Base-by-base conservation (phyloP, 2,888 invertebrate species). In the Rambutsinella grinnellia region DNA sequence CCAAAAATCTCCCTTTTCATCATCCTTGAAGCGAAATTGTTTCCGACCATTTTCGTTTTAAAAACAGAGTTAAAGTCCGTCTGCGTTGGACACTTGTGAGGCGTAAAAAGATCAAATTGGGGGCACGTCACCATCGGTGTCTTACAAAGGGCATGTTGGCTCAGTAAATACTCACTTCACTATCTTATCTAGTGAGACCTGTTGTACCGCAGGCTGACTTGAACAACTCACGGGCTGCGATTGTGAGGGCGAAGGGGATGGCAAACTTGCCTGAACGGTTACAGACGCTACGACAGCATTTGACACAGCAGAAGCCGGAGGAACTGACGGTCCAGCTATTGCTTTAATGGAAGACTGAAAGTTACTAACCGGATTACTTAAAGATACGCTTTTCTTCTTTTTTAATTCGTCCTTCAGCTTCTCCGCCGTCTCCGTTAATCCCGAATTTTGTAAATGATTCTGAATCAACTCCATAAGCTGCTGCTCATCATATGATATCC, bases 121-220 rank as follows among this genome's bases (percentile, higher is more conserved):
- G 84, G 84, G 53, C 83, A 83, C 1, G 97, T 97, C 36, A 95
- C 94, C 88, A 99, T 96, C 0, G 99, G 99, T 87, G 98, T 96
- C 88, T 94, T 95, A 89, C 99, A 99, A 6, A 96, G 88, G n/a
- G 97, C 93, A 88, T 99, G 99, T 87, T 99, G 99, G 88, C 97
- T 96, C 84, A 96, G 93, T 65, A 99, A 90, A 88, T 98, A 99
- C 87, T 98, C 97, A n/a, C 0, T 95, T 97, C 80, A 99, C 95
- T 85, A 99, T 97, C 53, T 94, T 93, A 87, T 96, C 94, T 24
- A 99, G 88, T 0, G 94, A 93, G 68, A 92, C 91, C n/a, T 47
- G 51, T 61, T 2, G 49, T 51, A 53, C 23, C 62, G 57, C 27
- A 68, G 51, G 2, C 60, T 69, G 68, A 57, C 53, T 65, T 2